Evolutionary conservation across 2,113 vertebrate genomes (phyloP), one percentile per base, ranked within the genome.

Genomic region (Stigmatopora argus): DNA sequence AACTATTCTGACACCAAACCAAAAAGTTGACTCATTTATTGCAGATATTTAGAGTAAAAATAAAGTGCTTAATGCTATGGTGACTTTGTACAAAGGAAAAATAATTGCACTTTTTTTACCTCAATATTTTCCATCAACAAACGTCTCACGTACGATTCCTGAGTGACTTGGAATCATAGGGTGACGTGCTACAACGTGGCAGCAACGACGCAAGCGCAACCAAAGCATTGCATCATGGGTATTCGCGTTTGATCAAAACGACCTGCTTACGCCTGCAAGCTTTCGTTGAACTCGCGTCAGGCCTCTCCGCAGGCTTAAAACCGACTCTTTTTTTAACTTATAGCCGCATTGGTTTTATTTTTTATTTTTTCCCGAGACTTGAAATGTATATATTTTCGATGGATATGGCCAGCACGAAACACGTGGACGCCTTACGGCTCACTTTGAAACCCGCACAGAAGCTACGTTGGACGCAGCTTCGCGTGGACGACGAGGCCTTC

Each of bases 371-470:
- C 7, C 15, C 18, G 17, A 1, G 1, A 6, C 11, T 7, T 0
- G 85, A 72, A 7, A 89, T 89, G 86, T 89, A 75, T 60, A 0
- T 64, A 0, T 64, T 78, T 14, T 66, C 13, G 0, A 87, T 87
- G 87, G 65, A 73, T 17, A 21, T 61, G 59, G 13, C 47, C 4
- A 76, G 15, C 2, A 7, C 68, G 0, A 76, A 77, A n/a, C 44
- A 18, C 9, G 3, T 45, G 0, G 67, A 78, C 21, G 0, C 19
- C 15, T 38, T 57, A 0, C 64, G 48, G 4, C 64, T 61, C 75
- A 60, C 3, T 41, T 11, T 31, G 19, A 76, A 62, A 1, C 38
- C 44, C 1, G 69, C 48, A 31, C 45, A 66, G 0, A 69, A 53
- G 4, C 1, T 67, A 1, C 66, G n/a, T 0, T 78, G 74, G 79